Percentiles rank a stretch among this genome's conserved stretches.
Evolutionary conservation across 2,113 vertebrate genomes (phyloP).

Genomic region (Haemorhous mexicanus): DNA sequence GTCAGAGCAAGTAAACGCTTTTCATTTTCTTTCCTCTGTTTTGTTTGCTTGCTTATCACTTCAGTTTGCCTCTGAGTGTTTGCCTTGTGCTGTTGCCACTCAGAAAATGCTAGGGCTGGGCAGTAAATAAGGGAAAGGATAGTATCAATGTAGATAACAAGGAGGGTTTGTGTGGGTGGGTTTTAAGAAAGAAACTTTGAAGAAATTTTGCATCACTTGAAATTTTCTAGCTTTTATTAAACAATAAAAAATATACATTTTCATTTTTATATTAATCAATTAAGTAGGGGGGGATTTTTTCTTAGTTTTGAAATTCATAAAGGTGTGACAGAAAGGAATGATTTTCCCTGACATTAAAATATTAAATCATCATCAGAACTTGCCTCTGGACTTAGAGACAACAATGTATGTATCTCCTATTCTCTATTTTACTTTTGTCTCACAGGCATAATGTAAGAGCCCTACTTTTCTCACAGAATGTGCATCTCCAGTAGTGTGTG

Average conservation of each 20-base stretch:
- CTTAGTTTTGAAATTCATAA: neutral
- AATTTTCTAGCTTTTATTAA: neutral
- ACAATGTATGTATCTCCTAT: neutral
- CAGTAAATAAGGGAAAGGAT: neutral
- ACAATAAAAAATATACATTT: neutral
- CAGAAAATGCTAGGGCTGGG: neutral
- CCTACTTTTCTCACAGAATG: neutral
- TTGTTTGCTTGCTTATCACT: neutral
- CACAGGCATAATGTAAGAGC: neutral
- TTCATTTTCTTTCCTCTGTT: neutral
- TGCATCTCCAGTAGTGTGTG: neutral
- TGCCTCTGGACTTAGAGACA: neutral
- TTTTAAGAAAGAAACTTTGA: neutral
- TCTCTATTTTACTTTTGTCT: neutral
- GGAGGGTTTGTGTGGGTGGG: neutral
- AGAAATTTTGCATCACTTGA: neutral
- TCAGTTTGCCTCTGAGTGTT: neutral
- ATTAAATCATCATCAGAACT: neutral
- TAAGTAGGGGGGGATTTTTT: fast-evolving
- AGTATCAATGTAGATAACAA: neutral
- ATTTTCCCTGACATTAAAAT: neutral
- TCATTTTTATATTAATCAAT: neutral
- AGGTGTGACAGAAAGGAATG: neutral
- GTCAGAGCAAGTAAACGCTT: neutral
- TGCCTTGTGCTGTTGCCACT: neutral